Evolutionary conservation across 2,888 invertebrate species (phyloP), one percentile per base, ranked within the genome.

Genomic region (Brachyopa scutellaris): DNA sequence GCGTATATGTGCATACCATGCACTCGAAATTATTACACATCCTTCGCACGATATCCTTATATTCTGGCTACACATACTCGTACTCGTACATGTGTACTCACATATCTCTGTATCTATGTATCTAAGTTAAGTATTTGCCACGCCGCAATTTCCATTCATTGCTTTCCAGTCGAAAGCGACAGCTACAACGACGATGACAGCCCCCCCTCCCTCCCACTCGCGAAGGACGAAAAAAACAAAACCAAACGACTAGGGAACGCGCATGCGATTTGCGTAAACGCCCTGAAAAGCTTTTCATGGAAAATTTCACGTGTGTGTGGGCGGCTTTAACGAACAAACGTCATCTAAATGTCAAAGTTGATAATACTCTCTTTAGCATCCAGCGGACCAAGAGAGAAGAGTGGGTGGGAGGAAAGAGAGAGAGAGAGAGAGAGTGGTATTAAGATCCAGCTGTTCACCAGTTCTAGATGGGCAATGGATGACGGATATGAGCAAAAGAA

Each of bases 251-350:
- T 45, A n/a, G 31, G 7, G 11, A 66, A 51, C 13, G 82, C 82
- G 82, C 82, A 82, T 82, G 82, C 77, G 82, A 66, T 57, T 59
- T 61, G 70, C 70, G 82, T 82, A 82, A 82, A 82, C 82, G 82
- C 82, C 82, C 82, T 82, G 77, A 77, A 82, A 82, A 77, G 77
- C 77, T 82, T 70, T 72, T n/a, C n/a, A 7, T 53, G 40, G 59
- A 53, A 64, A 62, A 6, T 70, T 31, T 45, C 2, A 5, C 9
- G 15, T 21, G 33, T 42, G 74, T 70, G 80, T 74, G 33, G 80
- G 76, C 31, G 80, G 42, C 61, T 23, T 64, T 42, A 70, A 76
- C 17, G 13, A 23, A 38, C 51, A 40, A 77, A 76, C 74, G 69
- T 74, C 74, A 80, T 74, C 36, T 36, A 66, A 82, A 82, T 82